Conservation (phyloP, 2,113 vertebrate genomes). For the Pycnonotus jocosus region DNA sequence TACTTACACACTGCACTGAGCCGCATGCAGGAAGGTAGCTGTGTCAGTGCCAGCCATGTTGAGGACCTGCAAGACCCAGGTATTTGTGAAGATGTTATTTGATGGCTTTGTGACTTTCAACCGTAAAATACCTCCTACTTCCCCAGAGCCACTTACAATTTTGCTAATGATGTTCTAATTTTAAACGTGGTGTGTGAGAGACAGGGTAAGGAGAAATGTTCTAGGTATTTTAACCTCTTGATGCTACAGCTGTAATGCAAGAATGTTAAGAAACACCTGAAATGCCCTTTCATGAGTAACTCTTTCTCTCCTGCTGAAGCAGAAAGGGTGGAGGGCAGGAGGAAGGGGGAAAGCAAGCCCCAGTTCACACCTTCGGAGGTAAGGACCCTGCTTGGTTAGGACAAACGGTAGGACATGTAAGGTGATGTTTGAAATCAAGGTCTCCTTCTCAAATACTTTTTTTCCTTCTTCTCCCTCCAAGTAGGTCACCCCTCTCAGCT, state of each 20-base stretch:
- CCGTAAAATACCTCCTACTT: not conserved
- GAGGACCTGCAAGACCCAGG: slow-evolving; percentile 48
- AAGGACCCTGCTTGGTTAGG: not conserved
- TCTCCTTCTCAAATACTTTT: not conserved
- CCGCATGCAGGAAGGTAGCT: not conserved
- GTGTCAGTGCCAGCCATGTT: not conserved
- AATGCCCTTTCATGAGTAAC: not conserved
- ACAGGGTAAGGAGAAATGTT: not conserved
- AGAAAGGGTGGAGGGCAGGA: rapidly evolving
- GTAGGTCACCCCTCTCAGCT: not conserved
- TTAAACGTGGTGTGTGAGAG: not conserved
- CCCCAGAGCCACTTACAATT: not conserved
- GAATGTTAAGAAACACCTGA: not conserved
- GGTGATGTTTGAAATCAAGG: not conserved
- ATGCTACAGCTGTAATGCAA: not conserved
- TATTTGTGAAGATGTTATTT: slow-evolving; percentile 11
- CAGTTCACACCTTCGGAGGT: not conserved
- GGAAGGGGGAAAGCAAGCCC: rapidly evolving
- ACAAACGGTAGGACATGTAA: not conserved
- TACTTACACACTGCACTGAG: not conserved
- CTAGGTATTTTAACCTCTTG: not conserved
- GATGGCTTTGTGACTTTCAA: not conserved
- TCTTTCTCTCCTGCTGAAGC: not conserved
- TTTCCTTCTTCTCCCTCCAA: not conserved
- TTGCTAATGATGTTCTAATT: not conserved